Conservation (phyloP, 2,113 vertebrate species). For the Sus scrofa region T2T-Sscrofa CM000814.6:102455001-102455500, state of each 20-base stretch:
- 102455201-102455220: neutral
- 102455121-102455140: constrained; percentile 2
- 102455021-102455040: neutral
- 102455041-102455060: neutral
- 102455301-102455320: neutral
- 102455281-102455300: constrained; percentile 4
- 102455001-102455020: neutral
- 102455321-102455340: neutral
- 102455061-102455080: neutral
- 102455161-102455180: neutral
- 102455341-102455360: neutral
- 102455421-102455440: neutral
- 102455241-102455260: neutral
- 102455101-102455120: neutral
- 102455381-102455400: neutral
- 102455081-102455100: neutral
- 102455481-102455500: neutral
- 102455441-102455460: constrained; percentile 12
- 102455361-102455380: neutral
- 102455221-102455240: neutral
- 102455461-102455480: neutral
- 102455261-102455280: neutral
- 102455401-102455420: neutral
- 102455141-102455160: neutral
- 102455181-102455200: constrained; percentile 12